Conservation (phyloP, 2,113 vertebrate species). For the Bungarus multicinctus region DNA sequence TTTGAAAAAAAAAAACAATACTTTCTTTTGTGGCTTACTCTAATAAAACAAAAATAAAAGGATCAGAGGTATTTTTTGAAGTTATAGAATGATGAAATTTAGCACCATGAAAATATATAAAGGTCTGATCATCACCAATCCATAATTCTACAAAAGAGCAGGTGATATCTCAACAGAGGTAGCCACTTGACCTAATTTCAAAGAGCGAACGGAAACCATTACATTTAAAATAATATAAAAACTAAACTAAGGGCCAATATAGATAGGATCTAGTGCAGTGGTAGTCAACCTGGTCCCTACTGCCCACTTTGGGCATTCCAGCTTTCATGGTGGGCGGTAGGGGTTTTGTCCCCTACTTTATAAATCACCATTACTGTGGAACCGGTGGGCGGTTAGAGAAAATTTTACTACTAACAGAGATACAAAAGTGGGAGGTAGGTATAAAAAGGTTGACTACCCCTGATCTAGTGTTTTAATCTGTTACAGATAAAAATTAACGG, state of each 20-base stretch:
- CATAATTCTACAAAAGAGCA: neutral
- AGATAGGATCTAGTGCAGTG: neutral
- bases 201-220: neutral
- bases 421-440: too few species aligned
- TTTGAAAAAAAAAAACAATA: neutral
- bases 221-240: neutral
- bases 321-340: too few species aligned
- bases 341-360: too few species aligned
- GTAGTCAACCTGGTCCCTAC: too few species aligned
- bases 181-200: neutral
- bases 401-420: too few species aligned
- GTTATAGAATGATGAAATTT: neutral
- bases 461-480: neutral
- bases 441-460: too few species aligned
- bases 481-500: neutral
- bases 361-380: too few species aligned
- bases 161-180: neutral
- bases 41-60: neutral
- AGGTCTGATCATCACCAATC: neutral
- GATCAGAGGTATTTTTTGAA: neutral
- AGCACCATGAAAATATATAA: neutral
- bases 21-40: neutral
- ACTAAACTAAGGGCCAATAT: neutral
- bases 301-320: too few species aligned
- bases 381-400: too few species aligned